Base-by-base conservation (phyloP, 2,888 invertebrate species). In the Eledona agricola region DNA sequence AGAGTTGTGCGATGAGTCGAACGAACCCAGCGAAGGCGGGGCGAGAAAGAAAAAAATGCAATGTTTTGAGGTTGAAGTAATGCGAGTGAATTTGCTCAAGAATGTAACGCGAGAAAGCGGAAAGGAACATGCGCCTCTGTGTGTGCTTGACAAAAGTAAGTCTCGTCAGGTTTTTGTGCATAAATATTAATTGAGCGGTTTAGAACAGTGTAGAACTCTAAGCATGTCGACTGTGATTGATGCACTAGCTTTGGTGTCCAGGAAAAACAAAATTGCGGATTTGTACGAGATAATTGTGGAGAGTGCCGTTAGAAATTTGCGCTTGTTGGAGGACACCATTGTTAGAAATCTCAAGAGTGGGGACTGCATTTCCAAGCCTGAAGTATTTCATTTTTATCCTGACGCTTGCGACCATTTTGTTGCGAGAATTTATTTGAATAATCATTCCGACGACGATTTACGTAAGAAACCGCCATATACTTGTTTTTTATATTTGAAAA, bases 351-450 rank as follows among this genome's bases (percentile, higher is more conserved):
- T 86, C 46, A 60, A 66, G 17, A 51, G 56, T 34, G 61, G 60
- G 20, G 63, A 59, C 5, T 35, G 58, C 65, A 61, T 71, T 63
- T 59, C 78, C 12, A 60, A 83, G 40, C 86, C 89, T 7, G 81
- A 85, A 73, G 83, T 86, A 28, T 84, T 84, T 71, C 93, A 94
- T 73, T 93, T 89, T 71, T 83, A 84, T 58, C 87, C 89, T 5
- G 72, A 77, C 55, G 82, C 83, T 57, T 81, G 88, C 64, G 88
- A 89, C 1, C 90, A 92, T 74, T 88, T 91, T 64, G 72, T 93
- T 10, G 89, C 91, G 4, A 81, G 87, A 60, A 79, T 89, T 26
- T 88, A 90, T 69, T 84, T 89, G 7, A 81, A 82, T 65, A 82
- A 80, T 47, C 78, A 83, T 32, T 77, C 83, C 2, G 89, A 91